Percentiles rank a stretch among this genome's conserved stretches.
phyloP scores from a whole-genome alignment of 2,888 invertebrate genomes.

The Ctena decussata region DNA sequence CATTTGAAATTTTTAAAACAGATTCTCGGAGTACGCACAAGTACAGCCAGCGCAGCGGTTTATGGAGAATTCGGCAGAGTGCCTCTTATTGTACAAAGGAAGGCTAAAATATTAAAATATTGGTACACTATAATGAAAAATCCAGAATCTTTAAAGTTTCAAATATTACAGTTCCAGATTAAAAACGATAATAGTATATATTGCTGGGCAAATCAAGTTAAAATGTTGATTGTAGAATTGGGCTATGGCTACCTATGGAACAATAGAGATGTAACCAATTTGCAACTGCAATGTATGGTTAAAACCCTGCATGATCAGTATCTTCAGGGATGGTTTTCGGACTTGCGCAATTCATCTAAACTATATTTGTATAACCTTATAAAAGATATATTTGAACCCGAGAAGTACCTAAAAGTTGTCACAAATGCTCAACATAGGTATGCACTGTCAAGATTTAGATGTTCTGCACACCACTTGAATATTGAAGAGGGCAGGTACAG shows the following conservation, averaged over 20 bases:
- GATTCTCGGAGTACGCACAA: conserved; percentile 7
- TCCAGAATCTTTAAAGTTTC: not conserved
- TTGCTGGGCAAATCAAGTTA: not conserved
- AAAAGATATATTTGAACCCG: not conserved
- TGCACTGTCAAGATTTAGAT: not conserved
- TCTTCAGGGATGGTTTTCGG: not conserved
- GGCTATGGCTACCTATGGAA: not conserved
- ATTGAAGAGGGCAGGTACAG: not conserved
- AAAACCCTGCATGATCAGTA: not conserved
- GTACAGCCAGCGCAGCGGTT: conserved; percentile 10
- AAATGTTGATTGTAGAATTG: not conserved
- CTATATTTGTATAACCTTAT: not conserved
- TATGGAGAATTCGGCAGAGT: conserved; percentile 31
- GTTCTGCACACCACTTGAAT: not conserved
- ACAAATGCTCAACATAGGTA: not conserved
- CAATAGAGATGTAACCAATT: not conserved
- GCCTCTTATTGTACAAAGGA: conserved; percentile 5
- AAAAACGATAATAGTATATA: not conserved
- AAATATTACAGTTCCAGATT: not conserved
- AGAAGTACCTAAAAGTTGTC: not conserved
- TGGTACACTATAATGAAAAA: conserved; percentile 13
- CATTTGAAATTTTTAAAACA: conserved; percentile 30
- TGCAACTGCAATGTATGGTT: not conserved
- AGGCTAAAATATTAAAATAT: conserved; percentile 28
- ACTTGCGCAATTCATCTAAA: not conserved